A percentile compares a stretch with the other conserved stretches of the same genome.
phyloP scores from a whole-genome alignment of 2,797 vertebrate genomes.

The Ptychadena robeensis region DNA sequence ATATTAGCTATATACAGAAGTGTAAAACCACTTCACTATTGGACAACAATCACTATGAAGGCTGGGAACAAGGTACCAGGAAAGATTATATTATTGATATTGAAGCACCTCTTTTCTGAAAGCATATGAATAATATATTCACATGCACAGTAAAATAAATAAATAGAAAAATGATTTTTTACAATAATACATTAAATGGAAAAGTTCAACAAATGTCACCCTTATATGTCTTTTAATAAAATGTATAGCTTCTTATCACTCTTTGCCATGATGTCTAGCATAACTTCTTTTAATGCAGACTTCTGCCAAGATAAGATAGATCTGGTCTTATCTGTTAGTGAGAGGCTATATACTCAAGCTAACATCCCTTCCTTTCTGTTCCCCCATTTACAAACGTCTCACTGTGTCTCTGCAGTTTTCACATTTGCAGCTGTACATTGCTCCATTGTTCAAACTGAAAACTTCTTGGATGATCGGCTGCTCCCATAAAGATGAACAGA shows the following conservation, averaged over 20 bases:
- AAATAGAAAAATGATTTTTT: not conserved
- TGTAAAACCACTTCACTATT: too few relatives aligned
- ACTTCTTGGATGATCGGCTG: slow-evolving; percentile 35
- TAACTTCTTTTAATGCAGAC: slow-evolving; percentile 3
- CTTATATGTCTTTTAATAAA: not conserved
- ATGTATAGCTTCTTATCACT: not conserved
- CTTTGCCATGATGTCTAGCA: not conserved
- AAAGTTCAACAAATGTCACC: too few relatives aligned
- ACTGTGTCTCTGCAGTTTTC: slow-evolving; percentile 35
- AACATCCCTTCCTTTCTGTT: slow-evolving; percentile 25
- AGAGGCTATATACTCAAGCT: slow-evolving; percentile 34
- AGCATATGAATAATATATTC: too few relatives aligned
- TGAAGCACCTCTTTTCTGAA: too few relatives aligned
- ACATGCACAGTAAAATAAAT: too few relatives aligned
- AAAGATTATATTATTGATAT: too few relatives aligned
- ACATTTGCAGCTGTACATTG: slow-evolving; percentile 45
- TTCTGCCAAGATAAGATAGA: slow-evolving; percentile 22
- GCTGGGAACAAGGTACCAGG: too few relatives aligned
- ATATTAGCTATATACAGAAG: too few relatives aligned
- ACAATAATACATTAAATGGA: not conserved
- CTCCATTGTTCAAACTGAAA: slow-evolving; percentile 38
- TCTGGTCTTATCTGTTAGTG: slow-evolving; percentile 26
- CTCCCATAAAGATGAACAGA: slow-evolving; percentile 41
- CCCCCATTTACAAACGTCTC: slow-evolving; percentile 24
- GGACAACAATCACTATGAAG: too few relatives aligned